Conservation (phyloP, 2,113 vertebrate species). For the Parus major region DNA sequence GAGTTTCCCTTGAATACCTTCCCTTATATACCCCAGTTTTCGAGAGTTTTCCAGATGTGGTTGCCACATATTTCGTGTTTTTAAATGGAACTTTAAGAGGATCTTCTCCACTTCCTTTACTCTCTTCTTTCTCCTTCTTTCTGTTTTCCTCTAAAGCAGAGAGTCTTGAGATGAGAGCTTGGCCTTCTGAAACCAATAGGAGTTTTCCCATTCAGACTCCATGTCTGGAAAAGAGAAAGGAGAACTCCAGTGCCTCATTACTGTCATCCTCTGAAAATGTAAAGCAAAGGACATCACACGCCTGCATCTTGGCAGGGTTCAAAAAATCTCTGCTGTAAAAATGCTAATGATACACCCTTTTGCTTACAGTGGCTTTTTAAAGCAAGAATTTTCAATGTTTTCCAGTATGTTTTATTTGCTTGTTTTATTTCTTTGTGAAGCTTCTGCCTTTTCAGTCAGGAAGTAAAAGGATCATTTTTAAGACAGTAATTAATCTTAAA, state of each 20-base stretch:
- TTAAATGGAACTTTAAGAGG: not conserved
- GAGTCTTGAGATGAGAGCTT: not conserved
- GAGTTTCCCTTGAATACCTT: not conserved
- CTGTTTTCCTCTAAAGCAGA: not conserved
- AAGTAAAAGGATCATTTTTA: not conserved
- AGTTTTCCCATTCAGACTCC: not conserved
- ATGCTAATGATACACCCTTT: conserved; percentile 16
- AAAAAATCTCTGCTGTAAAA: not conserved
- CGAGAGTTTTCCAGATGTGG: not conserved
- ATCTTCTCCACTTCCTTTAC: not conserved
- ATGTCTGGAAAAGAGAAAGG: not conserved
- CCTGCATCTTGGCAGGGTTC: conserved; percentile 3
- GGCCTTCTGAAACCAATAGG: not conserved
- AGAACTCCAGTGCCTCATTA: not conserved
- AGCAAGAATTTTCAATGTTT: not conserved
- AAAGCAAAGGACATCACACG: not conserved
- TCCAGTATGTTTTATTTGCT: not conserved
- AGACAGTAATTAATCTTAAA: conserved; percentile 1
- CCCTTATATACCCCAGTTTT: not conserved
- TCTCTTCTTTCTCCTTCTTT: not conserved
- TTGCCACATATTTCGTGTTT: not conserved
- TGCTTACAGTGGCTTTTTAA: conserved; percentile 12
- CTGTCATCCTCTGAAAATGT: not conserved
- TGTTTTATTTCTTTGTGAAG: conserved; percentile 8
- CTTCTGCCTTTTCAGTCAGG: conserved; percentile 14